Evolutionary conservation across 1,140 invertebrate species (phyloP).

Genomic region (Capitella teleta): DNA sequence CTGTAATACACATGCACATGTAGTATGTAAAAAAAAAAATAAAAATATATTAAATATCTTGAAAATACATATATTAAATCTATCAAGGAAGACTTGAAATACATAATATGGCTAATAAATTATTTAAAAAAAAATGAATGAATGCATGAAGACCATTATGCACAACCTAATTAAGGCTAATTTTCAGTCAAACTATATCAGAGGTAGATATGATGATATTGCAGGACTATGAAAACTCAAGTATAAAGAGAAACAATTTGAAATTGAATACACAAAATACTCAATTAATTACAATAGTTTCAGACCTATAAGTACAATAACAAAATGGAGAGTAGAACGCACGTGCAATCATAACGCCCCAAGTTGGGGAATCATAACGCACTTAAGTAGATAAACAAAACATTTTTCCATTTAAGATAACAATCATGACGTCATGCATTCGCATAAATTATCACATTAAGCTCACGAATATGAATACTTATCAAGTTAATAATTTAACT

Average conservation of each 20-base stretch:
- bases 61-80: neutral
- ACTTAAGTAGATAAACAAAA: no score
- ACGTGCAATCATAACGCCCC: neutral
- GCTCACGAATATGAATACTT: no score
- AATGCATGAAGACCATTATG: neutral
- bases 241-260: neutral
- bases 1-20: neutral
- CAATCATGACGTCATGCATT: no score
- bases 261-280: neutral
- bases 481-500: no score
- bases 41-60: neutral
- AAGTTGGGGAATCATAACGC: neutral
- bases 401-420: no score
- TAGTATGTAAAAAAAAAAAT: neutral
- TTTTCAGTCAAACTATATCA: neutral
- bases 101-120: neutral
- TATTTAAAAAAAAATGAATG: neutral
- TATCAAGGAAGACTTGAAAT: neutral
- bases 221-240: no score
- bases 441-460: no score
- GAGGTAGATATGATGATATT: neutral
- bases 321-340: neutral
- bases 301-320: neutral
- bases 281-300: neutral
- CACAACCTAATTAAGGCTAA: no score